These are phyloP conservation scores for Protonibea diacanthus DNA, from an alignment of 2,797 vertebrate species.

Conservation along the genomic window DNA sequence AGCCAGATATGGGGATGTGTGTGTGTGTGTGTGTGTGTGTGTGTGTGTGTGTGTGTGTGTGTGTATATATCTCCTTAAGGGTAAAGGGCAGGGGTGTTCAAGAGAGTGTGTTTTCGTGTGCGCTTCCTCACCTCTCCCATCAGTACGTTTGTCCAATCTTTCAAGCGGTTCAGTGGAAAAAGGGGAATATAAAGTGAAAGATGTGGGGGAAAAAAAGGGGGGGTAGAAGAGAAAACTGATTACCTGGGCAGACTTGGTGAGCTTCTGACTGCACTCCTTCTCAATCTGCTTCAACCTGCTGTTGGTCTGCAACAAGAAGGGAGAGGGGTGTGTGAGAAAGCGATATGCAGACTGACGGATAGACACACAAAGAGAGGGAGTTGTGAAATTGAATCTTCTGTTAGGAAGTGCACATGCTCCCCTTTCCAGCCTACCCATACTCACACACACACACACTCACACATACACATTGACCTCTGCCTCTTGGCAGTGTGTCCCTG, in stretches of 20 bases:
- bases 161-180: slow-evolving; percentile 55
- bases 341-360: slow-evolving; percentile 70
- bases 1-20: slow-evolving; percentile 10
- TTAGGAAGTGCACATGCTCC: slow-evolving; percentile 73
- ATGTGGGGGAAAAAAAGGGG: not conserved
- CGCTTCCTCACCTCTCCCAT: slow-evolving; percentile 38
- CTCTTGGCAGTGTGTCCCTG: slow-evolving; percentile 84
- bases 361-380: slow-evolving; percentile 62
- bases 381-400: slow-evolving; percentile 82
- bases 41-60: slow-evolving; percentile 5
- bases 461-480: slow-evolving; percentile 85
- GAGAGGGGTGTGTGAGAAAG: slow-evolving; percentile 66
- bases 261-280: slow-evolving; percentile 90
- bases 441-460: slow-evolving; percentile 67
- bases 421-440: slow-evolving; percentile 70
- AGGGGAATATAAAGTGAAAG: slow-evolving; percentile 50
- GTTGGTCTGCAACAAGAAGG: slow-evolving; percentile 89
- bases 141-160: slow-evolving; percentile 46
- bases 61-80: slow-evolving; percentile 17
- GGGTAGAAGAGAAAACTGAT: slow-evolving; percentile 65
- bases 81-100: slow-evolving; percentile 37
- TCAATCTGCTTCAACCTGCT: slow-evolving; percentile 92
- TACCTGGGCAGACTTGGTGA: slow-evolving; percentile 91
- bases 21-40: slow-evolving; percentile 2
- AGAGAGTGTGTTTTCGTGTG: slow-evolving; percentile 20